Conservation (phyloP, 2,888 invertebrate genomes). For the Mesorhabditis belari region DNA sequence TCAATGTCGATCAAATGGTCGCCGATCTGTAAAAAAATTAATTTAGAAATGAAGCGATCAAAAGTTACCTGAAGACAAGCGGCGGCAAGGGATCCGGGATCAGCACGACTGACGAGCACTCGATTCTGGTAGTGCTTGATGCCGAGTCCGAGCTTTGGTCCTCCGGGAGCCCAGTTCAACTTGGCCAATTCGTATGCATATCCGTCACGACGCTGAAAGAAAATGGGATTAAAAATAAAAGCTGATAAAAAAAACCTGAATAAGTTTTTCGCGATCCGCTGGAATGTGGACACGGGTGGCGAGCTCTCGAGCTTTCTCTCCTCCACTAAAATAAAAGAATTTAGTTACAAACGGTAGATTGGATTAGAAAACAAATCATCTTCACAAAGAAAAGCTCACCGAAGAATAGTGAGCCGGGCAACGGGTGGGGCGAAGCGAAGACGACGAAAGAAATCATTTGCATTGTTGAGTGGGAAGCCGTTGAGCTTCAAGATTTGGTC, state of each 20-base stretch:
- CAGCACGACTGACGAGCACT: constrained; percentile 36
- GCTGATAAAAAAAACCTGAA: too few species aligned
- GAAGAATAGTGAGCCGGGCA: constrained; percentile 22
- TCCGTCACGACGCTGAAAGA: constrained; percentile 40
- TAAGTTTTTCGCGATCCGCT: constrained; percentile 35
- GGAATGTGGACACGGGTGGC: constrained; percentile 37
- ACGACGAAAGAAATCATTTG: constrained; percentile 36
- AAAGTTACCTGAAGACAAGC: constrained; percentile 13
- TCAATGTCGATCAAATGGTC: constrained; percentile 24
- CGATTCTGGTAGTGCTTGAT: constrained; percentile 46
- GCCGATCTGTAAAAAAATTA: constrained; percentile 8
- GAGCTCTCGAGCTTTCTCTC: constrained; percentile 23
- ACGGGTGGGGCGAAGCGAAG: constrained; percentile 34
- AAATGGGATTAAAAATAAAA: too few species aligned
- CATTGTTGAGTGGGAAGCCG: constrained; percentile 19
- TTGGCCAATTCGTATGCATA: constrained; percentile 26
- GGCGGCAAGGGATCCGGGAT: constrained; percentile 31
- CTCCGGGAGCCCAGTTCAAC: constrained; percentile 30
- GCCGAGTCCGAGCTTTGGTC: constrained; percentile 41
- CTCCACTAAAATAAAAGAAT: constrained; percentile 5
- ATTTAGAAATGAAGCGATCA: too few species aligned
- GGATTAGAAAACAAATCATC: neutral
- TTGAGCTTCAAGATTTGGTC: constrained; percentile 40
- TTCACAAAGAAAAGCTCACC: neutral
- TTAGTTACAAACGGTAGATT: neutral